Evolutionary conservation across 2,888 invertebrate genomes (phyloP).

Genomic region (Spatulosminthurus flaviceps): DNA sequence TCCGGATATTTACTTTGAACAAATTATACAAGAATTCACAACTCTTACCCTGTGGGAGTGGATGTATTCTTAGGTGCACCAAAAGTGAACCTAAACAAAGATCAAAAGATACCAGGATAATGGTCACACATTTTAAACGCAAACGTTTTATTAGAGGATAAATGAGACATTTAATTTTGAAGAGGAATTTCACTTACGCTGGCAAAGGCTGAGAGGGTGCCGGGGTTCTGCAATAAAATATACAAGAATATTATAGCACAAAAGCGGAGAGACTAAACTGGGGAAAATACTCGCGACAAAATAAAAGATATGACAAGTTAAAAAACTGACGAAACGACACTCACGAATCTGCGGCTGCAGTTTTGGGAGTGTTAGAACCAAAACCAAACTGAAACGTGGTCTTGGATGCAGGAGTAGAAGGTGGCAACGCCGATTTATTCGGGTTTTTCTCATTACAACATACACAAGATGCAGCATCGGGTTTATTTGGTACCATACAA

Average conservation of each 20-base stretch:
- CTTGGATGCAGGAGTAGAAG: not conserved
- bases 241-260: no score
- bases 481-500: constrained; percentile 44
- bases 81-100: constrained; percentile 16
- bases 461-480: constrained; percentile 32
- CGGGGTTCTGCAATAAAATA: no score
- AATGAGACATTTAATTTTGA: no score
- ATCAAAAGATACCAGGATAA: no score
- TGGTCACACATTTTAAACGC: no score
- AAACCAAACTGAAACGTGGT: constrained; percentile 30
- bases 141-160: no score
- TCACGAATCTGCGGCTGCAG: not conserved
- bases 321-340: not conserved
- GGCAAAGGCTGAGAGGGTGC: no score
- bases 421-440: not conserved
- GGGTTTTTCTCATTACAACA: constrained; percentile 48
- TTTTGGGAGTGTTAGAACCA: not conserved
- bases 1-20: no score
- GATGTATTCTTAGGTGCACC: constrained; percentile 21
- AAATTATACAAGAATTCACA: no score
- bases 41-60: constrained; percentile 24
- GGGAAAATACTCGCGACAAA: not conserved
- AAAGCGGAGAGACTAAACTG: no score
- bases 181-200: no score
- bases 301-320: not conserved